Evolutionary conservation across 2,888 invertebrate species (phyloP), one percentile per base, ranked within the genome.

Genomic region (Pseudococcus jackbeardsleyi): DNA sequence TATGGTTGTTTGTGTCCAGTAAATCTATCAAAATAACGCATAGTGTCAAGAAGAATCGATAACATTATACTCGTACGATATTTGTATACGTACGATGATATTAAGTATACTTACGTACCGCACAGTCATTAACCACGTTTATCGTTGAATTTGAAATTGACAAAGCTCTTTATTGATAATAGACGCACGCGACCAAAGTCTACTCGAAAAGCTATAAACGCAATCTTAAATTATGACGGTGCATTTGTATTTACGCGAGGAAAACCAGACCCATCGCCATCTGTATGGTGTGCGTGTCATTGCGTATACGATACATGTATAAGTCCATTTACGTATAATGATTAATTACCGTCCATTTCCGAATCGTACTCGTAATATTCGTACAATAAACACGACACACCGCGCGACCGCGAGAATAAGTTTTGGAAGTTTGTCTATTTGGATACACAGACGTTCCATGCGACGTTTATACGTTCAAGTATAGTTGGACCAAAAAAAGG

Each of bases 341-440:
- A 64, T 77, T 77, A 77, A 39, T 77, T 39, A 39, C 77, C 77
- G 39, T 77, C 39, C 39, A 77, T 39, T 39, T 77, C 39, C 77
- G 77, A 33, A 77, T 77, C 77, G 17, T 42, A 39, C 77, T 77
- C 17, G 11, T n/a, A n/a, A 39, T 39, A 39, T 77, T 77, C 39
- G 77, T 77, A 64, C 19, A 22, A 19, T 64, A 64, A 64, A 64
- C 64, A 12, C 59, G 59, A 33, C 2, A 15, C 22, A 8, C 7
- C 19, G 64, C n/a, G n/a, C 54, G 54, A 39, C 33, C 39, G 19
- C 77, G n/a, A 77, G 17, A 5, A 42, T 42, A 42, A 39, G 77
- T 77, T 42, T 42, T 15, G 15, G n/a, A 26, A 26, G 77, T 77
- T 77, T 77, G 77, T 39, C 77, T 77, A 39, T 42, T 42, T 42